Evolutionary conservation across 1,140 invertebrate genomes (phyloP), one percentile per base, ranked within the genome.

Genomic region (Halictus rubicundus): DNA sequence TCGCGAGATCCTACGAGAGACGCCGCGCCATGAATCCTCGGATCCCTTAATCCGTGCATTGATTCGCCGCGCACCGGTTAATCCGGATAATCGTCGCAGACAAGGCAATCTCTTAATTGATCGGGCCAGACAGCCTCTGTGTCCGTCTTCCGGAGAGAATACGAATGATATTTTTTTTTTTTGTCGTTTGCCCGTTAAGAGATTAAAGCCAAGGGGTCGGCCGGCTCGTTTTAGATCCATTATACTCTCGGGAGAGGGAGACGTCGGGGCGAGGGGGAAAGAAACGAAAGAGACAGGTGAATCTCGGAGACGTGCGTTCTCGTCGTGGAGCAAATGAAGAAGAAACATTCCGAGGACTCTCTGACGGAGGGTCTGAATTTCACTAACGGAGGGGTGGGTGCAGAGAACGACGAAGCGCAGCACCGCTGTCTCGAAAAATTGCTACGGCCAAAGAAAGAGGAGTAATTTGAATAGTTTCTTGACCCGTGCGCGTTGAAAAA

Each of bases 151-250:
- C 42, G 69, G 74, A 80, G 82, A 88, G 63, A 87, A 84, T 88
- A 85, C 85, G 83, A 89, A 88, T 89, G 83, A 89, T 91, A 87
- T 89, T 91, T 90, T 88, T 32, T 90, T 88, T 32, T 61, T 89
- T 89, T 75, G 84, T 89, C 85, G 88, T 89, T 90, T 88, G 86
- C 81, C 88, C 88, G 90, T 92, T 92, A 92, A 92, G 89, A 92
- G 91, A 92, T 92, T 92, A 92, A 91, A 91, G 88, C 85, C 76
- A 83, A 86, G 86, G 82, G 83, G 81, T 86, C 78, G 88, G 76
- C 71, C 71, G 86, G 81, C 91, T 90, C 90, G 87, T 91, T 92
- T 92, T 90, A 89, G 85, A 91, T 82, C 85, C 89, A 92, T 92
- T 92, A 92, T 91, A 90, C 82, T 88, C 83, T 78, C 59, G 61